phyloP scores from a whole-genome alignment of 2,888 invertebrate species.

The Trichacis sp. region DNA sequence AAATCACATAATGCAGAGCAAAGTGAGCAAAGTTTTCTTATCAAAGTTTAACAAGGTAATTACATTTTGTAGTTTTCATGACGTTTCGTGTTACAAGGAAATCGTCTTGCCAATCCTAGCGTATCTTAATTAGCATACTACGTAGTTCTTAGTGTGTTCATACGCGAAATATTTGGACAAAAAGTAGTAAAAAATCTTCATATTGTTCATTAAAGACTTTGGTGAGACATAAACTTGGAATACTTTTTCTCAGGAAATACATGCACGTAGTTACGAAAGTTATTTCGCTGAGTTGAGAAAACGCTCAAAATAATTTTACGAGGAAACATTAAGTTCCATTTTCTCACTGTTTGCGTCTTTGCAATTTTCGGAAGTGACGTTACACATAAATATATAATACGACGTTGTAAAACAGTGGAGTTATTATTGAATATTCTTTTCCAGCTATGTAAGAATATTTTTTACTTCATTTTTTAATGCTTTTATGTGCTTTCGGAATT shows the following conservation, averaged over 20 bases:
- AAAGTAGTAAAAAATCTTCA: slow-evolving; percentile 20
- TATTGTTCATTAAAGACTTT: slow-evolving; percentile 25
- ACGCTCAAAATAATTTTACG: slow-evolving; percentile 3
- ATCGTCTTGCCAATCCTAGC: too few relatives aligned
- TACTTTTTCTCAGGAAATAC: slow-evolving; percentile 28
- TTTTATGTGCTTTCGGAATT: slow-evolving; percentile 19
- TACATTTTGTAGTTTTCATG: too few relatives aligned
- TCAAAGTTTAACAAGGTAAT: too few relatives aligned
- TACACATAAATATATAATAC: too few relatives aligned
- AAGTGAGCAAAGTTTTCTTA: too few relatives aligned
- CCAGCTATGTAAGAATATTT: background rate
- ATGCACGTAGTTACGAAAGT: slow-evolving; percentile 30
- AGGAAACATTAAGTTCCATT: too few relatives aligned
- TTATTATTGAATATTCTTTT: background rate
- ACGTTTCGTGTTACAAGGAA: too few relatives aligned
- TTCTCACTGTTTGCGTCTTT: too few relatives aligned
- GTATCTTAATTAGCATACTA: background rate
- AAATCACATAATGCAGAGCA: too few relatives aligned
- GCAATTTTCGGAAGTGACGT: too few relatives aligned
- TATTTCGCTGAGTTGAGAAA: slow-evolving; percentile 46
- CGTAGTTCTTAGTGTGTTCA: background rate
- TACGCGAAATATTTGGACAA: slow-evolving; percentile 8
- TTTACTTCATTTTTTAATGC: slow-evolving; percentile 8
- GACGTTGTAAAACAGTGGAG: too few relatives aligned
- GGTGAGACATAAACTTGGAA: slow-evolving; percentile 29